A percentile compares a stretch with the other conserved stretches of the same genome.
phyloP scores from a whole-genome alignment of 2,113 vertebrate species.

The Thymallus thymallus region DNA sequence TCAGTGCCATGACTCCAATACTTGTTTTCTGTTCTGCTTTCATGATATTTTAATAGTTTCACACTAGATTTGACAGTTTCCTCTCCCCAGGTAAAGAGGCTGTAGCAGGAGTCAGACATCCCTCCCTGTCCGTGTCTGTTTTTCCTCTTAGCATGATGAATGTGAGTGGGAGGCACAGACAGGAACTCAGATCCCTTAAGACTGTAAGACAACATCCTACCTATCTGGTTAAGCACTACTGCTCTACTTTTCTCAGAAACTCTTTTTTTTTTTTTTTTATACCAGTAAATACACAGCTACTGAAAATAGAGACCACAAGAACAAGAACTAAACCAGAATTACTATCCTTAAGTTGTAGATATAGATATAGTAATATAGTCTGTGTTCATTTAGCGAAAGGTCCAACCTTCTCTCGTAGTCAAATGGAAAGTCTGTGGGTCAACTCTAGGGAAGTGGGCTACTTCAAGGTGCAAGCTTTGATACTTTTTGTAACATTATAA shows the following conservation, averaged over 20 bases:
- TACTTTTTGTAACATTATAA: not conserved
- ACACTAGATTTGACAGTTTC: slow-evolving; percentile 19
- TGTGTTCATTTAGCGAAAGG: not conserved
- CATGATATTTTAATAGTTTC: not conserved
- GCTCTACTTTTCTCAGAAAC: slow-evolving; percentile 52
- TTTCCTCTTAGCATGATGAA: slow-evolving; percentile 68
- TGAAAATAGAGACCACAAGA: not conserved
- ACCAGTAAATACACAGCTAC: not conserved
- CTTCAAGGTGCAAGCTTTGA: not conserved
- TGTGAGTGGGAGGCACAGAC: slow-evolving; percentile 71
- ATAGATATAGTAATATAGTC: not conserved
- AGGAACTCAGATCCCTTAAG: slow-evolving; percentile 69
- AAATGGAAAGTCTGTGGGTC: not conserved
- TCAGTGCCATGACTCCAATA: not conserved
- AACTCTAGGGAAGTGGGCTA: not conserved
- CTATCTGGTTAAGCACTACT: slow-evolving; percentile 63
- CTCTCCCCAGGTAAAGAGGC: slow-evolving; percentile 30
- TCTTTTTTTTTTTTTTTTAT: slow-evolving; percentile 5
- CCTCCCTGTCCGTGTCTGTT: slow-evolving; percentile 62
- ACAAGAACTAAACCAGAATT: too few relatives aligned
- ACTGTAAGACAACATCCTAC: slow-evolving; percentile 68
- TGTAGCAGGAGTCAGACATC: slow-evolving; percentile 39
- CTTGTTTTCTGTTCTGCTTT: not conserved
- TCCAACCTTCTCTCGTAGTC: not conserved
- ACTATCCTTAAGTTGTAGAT: not conserved